Evolutionary conservation across 2,797 vertebrate genomes (phyloP), one percentile per base, ranked within the genome.

Genomic region (Manis crassicaudata): DNA sequence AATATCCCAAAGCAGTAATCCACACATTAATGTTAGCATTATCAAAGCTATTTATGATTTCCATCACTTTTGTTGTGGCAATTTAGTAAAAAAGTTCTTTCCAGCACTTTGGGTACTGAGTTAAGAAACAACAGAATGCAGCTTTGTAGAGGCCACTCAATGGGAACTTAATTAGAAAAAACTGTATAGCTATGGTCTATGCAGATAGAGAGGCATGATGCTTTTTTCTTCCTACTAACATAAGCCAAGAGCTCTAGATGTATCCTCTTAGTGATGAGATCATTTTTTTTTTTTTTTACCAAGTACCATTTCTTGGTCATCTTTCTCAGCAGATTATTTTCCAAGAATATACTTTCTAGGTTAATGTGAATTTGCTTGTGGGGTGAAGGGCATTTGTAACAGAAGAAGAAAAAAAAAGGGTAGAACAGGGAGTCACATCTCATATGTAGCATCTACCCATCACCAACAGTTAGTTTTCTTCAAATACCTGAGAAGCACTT

Each of bases 101-200:
- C 63, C 25, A 67, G 72, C 43, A 73, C 80, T 96, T 95, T 90
- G 85, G 88, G 82, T 70, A 92, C 50, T 11, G 32, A 88, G 63
- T 86, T 62, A 91, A 88, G 86, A 94, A 70, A 75, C 77, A 82
- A 68, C 0, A 87, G 79, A 95, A 92, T 32, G 21, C 23, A 94
- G 46, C 73, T 77, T 76, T 92, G 65, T 81, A 76, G 90, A 87
- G 68, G 56, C 40, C 43, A 85, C 79, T 97, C 40, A 23, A 70
- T 89, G 52, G 60, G 54, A 96, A 94, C 70, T 89, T 92, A 91
- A 95, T 83, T 81, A 96, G 90, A 94, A 93, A 96, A 93, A 93
- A 46, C 9, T 0, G 1, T 35, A 77, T 18, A 83, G 35, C 80
- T 32, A 52, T n/a, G 29, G 43, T 56, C 43, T 76, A 32, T 60